Evolutionary conservation across 2,888 invertebrate genomes (phyloP), one percentile per base, ranked within the genome.

Genomic region (Globia sparganii): DNA sequence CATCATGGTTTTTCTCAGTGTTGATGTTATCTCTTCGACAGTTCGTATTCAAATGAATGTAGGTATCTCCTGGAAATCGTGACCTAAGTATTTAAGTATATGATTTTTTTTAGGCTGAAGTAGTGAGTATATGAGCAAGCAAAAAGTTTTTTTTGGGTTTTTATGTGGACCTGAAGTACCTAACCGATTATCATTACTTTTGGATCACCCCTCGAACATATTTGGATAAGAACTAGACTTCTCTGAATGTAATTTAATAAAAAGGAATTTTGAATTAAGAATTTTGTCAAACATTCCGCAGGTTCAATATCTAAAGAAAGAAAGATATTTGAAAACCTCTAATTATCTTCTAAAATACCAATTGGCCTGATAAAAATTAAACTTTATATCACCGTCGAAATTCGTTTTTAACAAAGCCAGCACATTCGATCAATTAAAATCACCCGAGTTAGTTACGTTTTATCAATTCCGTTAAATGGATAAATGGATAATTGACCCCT

Each of bases 401-500:
- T 94, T 92, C 90, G 92, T 94, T 95, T 94, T 95, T 93, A 95
- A 95, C 93, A 91, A 90, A 90, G 90, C 91, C 90, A 93, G 90
- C 92, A 93, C 94, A 94, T 94, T 94, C 86, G 91, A 95, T 94
- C 94, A 96, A 96, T 96, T 96, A 96, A 96, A 95, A 94, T 94
- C 93, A 94, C 93, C 94, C 94, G 91, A 93, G 94, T 94, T 94
- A 91, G 95, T 93, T 95, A 92, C 96, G 94, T 96, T 96, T 96
- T 96, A 96, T 96, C 96, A 96, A 96, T 96, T 96, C 93, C 90
- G 95, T 96, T 96, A 96, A 96, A 95, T 94, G 96, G 96, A 96
- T 96, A 96, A 96, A 96, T 95, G 96, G 96, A 95, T 96, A 96
- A 96, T 96, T 96, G 96, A 96, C 96, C 96, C 96, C 95, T 94